Evolutionary conservation across 2,888 invertebrate genomes (phyloP), one percentile per base, ranked within the genome.

Genomic region (Empis stercorea): DNA sequence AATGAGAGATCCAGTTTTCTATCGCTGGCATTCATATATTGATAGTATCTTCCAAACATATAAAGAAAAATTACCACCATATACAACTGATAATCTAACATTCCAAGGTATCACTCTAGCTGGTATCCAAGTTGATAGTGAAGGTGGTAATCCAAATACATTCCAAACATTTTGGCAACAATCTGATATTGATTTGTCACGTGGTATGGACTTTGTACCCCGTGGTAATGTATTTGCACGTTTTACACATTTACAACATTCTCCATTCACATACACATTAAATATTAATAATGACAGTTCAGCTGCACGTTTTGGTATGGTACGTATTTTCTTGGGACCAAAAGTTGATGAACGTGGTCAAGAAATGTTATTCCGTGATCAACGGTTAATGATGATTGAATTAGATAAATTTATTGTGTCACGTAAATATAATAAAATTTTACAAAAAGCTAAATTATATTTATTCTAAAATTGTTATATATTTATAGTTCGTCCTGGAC

Each of bases 1-100:
- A 1, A 86, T 87, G 85, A 72, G 87, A 3, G 87, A 87, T 66
- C 87, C 87, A 0, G 65, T 82, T 15, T 87, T 87, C 72, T 87
- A 86, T 70, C 77, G 83, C 60, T 87, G 82, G 84, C 87, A 87
- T 59, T 74, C 80, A 0, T 80, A 76, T 61, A 71, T 87, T 17
- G 82, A 87, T 55, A 79, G 83, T 52, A 63, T 87, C 13, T 87
- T 87, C 72, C 73, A 76, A 53, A 71, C 76, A 50, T 79, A 79
- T 65, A 87, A 87, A 65, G 72, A 72, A 54, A 77, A 77, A 30
- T 66, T 87, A 9, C 70, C 78, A 0, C 71, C 78, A 1, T 87
- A 87, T 62, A 68, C 66, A n/a, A 32, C 45, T 4, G 30, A 11
- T 9, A 50, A 53, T 36, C 16, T 53, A 13, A 48, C 51, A 44